phyloP scores from a whole-genome alignment of 92 coral and sea anemone genomes.

The Metridium senile region DNA sequence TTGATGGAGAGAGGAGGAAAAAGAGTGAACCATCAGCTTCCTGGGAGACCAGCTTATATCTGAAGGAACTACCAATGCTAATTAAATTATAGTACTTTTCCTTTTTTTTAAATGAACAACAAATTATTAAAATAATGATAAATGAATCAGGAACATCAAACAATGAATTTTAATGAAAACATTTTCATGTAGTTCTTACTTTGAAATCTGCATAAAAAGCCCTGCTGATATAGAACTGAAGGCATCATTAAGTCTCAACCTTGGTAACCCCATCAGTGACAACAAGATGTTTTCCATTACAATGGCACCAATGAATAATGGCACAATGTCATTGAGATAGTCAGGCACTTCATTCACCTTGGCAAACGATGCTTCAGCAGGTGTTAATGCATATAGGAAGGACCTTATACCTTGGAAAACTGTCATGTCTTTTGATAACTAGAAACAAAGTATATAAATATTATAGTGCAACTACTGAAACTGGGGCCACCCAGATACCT shows the following conservation, averaged over 20 bases:
- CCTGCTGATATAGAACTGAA: constrained; percentile 81
- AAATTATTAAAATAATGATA: neutral
- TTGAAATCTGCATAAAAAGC: constrained; percentile 62
- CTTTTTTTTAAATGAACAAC: no score
- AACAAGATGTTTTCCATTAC: constrained; percentile 63
- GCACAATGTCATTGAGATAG: constrained; percentile 80
- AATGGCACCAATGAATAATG: constrained; percentile 78
- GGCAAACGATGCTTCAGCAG: constrained; percentile 78
- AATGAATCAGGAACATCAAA: no score
- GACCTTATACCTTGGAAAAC: constrained; percentile 66
- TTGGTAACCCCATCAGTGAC: constrained; percentile 56
- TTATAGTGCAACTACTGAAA: neutral
- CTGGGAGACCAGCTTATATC: no score
- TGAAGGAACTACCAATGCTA: no score
- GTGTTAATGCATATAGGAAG: constrained; percentile 75
- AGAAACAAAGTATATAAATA: neutral
- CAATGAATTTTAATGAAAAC: no score
- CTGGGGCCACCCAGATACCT: no score
- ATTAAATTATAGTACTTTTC: no score
- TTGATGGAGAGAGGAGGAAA: no score
- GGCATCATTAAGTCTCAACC: constrained; percentile 77
- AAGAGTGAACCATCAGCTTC: no score
- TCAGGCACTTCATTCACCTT: constrained; percentile 71
- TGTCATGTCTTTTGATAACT: constrained; percentile 58
- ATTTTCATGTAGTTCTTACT: constrained; percentile 43